These are phyloP conservation scores for Cosmia trapezina DNA, from an alignment of 2,888 invertebrate genomes.

Conservation along the genomic window DNA sequence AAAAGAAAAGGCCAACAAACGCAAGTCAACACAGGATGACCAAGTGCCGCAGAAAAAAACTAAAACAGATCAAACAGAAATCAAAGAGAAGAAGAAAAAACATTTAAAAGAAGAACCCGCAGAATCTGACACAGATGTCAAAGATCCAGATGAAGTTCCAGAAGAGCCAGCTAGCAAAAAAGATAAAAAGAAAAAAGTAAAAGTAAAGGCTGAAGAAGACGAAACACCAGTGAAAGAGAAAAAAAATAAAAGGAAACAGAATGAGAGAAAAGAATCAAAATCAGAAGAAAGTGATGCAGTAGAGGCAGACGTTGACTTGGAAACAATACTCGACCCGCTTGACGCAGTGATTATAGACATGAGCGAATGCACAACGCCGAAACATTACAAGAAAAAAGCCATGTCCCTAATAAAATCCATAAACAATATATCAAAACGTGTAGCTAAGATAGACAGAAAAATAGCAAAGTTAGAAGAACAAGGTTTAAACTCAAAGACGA, in stretches of 20 bases:
- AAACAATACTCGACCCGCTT: constrained; percentile 74
- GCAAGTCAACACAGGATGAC: constrained; percentile 52
- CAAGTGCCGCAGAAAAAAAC: constrained; percentile 47
- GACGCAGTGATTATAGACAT: constrained; percentile 79
- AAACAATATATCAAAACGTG: constrained; percentile 71
- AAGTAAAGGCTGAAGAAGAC: constrained; percentile 34
- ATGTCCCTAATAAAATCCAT: constrained; percentile 76
- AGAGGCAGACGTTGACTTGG: constrained; percentile 81
- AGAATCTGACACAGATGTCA: constrained; percentile 18
- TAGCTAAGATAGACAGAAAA: constrained; percentile 75
- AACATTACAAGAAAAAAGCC: constrained; percentile 78
- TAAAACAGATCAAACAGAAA: constrained; percentile 7
- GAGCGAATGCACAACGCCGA: constrained; percentile 75
- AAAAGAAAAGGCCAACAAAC: constrained; percentile 66
- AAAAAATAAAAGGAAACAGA: constrained; percentile 50
- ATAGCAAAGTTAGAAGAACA: constrained; percentile 79
- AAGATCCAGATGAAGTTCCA: constrained; percentile 29
- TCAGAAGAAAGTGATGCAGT: constrained; percentile 81
- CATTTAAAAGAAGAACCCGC: constrained; percentile 4
- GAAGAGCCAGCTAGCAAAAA: constrained; percentile 45
- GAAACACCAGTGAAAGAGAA: constrained; percentile 27
- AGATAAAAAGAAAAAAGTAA: constrained; percentile 55
- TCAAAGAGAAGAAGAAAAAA: constrained; percentile 30
- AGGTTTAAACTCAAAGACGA: constrained; percentile 75
- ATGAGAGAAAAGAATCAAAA: constrained; percentile 44